phyloP scores from a whole-genome alignment of 92 coral and sea anemone genomes.

The Zoanthus gigantus region DNA sequence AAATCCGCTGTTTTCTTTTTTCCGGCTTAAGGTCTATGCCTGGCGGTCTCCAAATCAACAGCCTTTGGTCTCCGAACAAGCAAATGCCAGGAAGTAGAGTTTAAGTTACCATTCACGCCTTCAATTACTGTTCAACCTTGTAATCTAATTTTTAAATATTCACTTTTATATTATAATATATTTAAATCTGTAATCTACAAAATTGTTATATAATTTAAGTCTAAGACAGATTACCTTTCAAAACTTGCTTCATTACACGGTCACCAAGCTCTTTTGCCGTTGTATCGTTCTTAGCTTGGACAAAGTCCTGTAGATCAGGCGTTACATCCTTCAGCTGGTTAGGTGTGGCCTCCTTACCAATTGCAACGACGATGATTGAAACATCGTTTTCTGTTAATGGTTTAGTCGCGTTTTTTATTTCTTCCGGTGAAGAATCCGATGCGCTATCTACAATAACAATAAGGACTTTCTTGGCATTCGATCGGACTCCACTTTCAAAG shows the following conservation, averaged over 20 bases:
- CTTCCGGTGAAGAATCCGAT: slow-evolving; percentile 58
- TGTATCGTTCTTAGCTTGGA: slow-evolving; percentile 49
- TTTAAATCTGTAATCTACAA: background rate
- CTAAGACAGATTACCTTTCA: slow-evolving; percentile 58
- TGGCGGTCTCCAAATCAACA: too few relatives aligned
- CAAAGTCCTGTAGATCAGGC: slow-evolving; percentile 55
- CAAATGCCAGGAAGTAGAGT: too few relatives aligned
- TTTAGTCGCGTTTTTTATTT: slow-evolving; percentile 53
- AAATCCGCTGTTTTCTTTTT: too few relatives aligned
- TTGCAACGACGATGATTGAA: slow-evolving; percentile 70
- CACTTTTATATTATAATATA: background rate
- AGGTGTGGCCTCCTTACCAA: slow-evolving; percentile 67
- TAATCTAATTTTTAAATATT: too few relatives aligned
- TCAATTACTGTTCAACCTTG: too few relatives aligned
- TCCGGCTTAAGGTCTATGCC: too few relatives aligned
- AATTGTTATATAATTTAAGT: background rate
- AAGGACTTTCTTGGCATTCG: slow-evolving; percentile 71
- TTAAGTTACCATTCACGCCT: too few relatives aligned
- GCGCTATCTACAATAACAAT: slow-evolving; percentile 68
- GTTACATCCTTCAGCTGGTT: slow-evolving; percentile 55
- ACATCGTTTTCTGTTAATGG: slow-evolving; percentile 64
- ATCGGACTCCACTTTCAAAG: slow-evolving; percentile 58
- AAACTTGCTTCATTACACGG: slow-evolving; percentile 63
- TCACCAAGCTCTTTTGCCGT: slow-evolving; percentile 63
- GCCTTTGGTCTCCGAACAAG: too few relatives aligned